phyloP scores from a whole-genome alignment of 2,888 invertebrate genomes.

The Rhogogaster chlorosoma region DNA sequence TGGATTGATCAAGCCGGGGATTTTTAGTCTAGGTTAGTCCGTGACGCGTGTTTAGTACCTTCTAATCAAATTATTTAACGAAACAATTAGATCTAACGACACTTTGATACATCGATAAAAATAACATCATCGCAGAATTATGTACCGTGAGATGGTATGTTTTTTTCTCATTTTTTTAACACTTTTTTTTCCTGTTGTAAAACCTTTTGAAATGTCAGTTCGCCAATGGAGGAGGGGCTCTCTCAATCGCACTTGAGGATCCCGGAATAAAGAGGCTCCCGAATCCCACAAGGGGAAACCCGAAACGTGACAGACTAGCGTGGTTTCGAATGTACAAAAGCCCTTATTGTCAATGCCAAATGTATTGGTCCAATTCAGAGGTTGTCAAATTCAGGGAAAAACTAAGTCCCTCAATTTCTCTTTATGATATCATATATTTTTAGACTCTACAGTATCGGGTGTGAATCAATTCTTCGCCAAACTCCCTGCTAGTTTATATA shows the following conservation, averaged over 20 bases:
- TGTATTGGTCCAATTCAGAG: neutral
- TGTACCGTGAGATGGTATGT: neutral
- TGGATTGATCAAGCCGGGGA: neutral
- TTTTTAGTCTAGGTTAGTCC: neutral
- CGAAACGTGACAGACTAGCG: slow-evolving; percentile 13
- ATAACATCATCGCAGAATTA: neutral
- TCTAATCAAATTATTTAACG: slow-evolving; percentile 1
- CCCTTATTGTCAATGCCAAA: slow-evolving; percentile 14
- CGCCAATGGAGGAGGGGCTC: neutral
- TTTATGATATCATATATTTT: neutral
- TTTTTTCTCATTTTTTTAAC: neutral
- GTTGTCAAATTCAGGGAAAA: neutral
- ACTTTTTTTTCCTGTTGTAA: neutral
- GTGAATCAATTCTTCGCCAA: neutral
- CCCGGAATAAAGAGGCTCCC: neutral
- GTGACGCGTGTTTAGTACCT: neutral
- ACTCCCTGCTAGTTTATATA: neutral
- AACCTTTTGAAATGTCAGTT: neutral
- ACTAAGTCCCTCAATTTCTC: neutral
- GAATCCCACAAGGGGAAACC: slow-evolving; percentile 1
- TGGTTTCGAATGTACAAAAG: neutral
- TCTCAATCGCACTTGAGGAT: neutral
- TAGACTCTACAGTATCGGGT: neutral
- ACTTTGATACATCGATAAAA: slow-evolving; percentile 3
- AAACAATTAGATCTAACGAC: neutral